Percentiles rank a stretch among this genome's conserved stretches.
Conservation (phyloP, 2,797 vertebrate species). For the Parambassis ranga region DNA sequence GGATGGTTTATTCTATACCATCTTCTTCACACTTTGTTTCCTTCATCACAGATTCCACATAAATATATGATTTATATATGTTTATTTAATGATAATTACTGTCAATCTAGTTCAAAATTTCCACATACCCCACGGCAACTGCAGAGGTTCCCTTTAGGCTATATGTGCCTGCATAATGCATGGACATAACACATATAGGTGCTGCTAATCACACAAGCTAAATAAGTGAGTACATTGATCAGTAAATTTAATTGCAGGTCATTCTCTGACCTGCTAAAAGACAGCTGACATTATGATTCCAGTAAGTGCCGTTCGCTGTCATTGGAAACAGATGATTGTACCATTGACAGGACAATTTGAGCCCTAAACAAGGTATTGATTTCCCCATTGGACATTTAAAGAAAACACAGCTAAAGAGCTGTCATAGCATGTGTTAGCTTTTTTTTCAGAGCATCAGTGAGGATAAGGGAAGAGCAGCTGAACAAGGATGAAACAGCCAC, state of each 20-base stretch:
- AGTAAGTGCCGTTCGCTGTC: constrained; percentile 56
- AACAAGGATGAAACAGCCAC: background rate
- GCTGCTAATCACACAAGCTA: constrained; percentile 2
- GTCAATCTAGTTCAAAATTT: too few species aligned
- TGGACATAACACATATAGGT: background rate
- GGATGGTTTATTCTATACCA: too few species aligned
- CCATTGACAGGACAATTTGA: constrained; percentile 62
- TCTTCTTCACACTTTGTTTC: too few species aligned
- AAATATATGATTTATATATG: too few species aligned
- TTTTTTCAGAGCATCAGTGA: constrained; percentile 25
- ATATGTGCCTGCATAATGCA: background rate
- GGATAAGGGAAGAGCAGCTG: background rate
- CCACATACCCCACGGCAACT: background rate
- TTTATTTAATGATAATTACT: too few species aligned
- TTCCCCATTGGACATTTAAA: constrained; percentile 58
- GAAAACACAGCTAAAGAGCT: constrained; percentile 51
- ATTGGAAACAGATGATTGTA: constrained; percentile 68
- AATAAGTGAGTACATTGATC: constrained; percentile 23
- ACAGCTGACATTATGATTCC: constrained; percentile 55
- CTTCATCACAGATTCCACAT: too few species aligned
- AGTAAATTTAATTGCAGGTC: constrained; percentile 35
- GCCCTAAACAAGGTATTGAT: constrained; percentile 74
- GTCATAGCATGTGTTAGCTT: constrained; percentile 45
- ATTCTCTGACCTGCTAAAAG: constrained; percentile 31
- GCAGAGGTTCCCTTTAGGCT: background rate